Percentiles rank a stretch among this genome's conserved stretches.
These are phyloP conservation scores for Meandrusa payeni DNA, from an alignment of 2,888 invertebrate genomes.

Conservation along the genomic window DNA sequence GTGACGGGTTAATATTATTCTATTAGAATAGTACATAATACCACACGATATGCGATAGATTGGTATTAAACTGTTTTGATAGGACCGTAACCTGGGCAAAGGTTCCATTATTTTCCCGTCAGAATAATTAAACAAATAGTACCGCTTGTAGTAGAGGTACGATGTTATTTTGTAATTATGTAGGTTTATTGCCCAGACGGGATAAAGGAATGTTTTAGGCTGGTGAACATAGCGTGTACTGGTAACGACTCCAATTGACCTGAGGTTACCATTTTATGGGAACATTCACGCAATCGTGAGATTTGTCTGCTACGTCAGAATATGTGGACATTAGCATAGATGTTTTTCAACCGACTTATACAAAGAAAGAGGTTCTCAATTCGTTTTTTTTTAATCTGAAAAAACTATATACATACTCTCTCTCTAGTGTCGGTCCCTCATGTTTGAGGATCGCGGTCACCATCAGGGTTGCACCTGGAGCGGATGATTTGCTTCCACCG, in stretches of 20 bases:
- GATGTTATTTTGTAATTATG: constrained; percentile 77
- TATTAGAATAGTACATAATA: constrained; percentile 43
- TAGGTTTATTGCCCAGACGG: constrained; percentile 66
- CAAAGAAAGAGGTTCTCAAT: too few relatives aligned
- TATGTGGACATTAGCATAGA: too few relatives aligned
- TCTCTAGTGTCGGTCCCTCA: too few relatives aligned
- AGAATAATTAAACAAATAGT: constrained; percentile 80
- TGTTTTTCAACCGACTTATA: too few relatives aligned
- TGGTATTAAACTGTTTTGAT: constrained; percentile 46
- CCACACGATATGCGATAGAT: constrained; percentile 55
- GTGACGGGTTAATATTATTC: constrained; percentile 53
- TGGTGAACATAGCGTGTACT: constrained; percentile 37
- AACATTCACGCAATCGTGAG: constrained; percentile 26
- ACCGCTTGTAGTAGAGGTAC: constrained; percentile 52
- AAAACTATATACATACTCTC: too few relatives aligned
- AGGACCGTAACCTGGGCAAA: constrained; percentile 52
- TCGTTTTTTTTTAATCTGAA: too few relatives aligned
- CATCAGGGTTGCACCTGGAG: too few relatives aligned
- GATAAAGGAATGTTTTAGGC: constrained; percentile 62
- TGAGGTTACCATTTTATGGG: constrained; percentile 38
- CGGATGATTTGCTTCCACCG: too few relatives aligned
- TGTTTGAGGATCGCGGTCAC: too few relatives aligned
- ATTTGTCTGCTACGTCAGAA: too few relatives aligned
- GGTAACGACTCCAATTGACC: constrained; percentile 43
- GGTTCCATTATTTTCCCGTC: constrained; percentile 74